Evolutionary conservation across 2,888 invertebrate genomes (phyloP).

Genomic region (Sminthurinus aureus): DNA sequence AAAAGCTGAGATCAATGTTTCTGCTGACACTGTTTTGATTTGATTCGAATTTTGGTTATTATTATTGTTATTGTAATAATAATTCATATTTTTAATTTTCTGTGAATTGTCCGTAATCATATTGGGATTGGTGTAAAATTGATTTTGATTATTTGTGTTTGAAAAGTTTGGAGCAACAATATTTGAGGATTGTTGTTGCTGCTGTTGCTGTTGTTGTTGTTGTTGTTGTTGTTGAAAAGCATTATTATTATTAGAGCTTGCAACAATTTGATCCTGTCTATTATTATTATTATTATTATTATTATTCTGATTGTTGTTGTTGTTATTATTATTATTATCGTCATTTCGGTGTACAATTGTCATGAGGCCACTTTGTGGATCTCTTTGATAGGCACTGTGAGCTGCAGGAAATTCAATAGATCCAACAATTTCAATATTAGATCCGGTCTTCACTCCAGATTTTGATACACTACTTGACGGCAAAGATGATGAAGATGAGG

Average conservation of each 20-base stretch:
- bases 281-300: background rate
- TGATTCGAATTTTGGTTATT: background rate
- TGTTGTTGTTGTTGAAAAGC: background rate
- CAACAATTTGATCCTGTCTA: background rate
- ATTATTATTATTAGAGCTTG: background rate
- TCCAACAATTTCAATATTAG: constrained; percentile 30
- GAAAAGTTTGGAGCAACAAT: too few species aligned
- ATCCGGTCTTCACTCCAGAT: background rate
- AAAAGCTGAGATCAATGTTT: background rate
- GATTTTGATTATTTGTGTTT: too few species aligned
- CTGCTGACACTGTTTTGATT: background rate
- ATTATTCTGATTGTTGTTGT: background rate
- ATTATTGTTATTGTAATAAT: background rate
- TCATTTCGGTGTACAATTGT: background rate
- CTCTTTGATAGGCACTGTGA: constrained; percentile 22
- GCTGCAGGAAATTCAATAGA: constrained; percentile 32
- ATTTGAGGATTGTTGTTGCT: too few species aligned
- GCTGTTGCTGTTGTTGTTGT: too few species aligned
- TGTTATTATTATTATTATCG: constrained; percentile 3
- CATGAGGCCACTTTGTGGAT: constrained; percentile 15
- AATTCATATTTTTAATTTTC: too few species aligned
- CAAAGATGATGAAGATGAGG: background rate
- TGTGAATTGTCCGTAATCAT: too few species aligned
- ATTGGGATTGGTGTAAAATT: too few species aligned
- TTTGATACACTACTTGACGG: background rate